Evolutionary conservation across 2,888 invertebrate genomes (phyloP).

Genomic region (Xanthia icteritia): DNA sequence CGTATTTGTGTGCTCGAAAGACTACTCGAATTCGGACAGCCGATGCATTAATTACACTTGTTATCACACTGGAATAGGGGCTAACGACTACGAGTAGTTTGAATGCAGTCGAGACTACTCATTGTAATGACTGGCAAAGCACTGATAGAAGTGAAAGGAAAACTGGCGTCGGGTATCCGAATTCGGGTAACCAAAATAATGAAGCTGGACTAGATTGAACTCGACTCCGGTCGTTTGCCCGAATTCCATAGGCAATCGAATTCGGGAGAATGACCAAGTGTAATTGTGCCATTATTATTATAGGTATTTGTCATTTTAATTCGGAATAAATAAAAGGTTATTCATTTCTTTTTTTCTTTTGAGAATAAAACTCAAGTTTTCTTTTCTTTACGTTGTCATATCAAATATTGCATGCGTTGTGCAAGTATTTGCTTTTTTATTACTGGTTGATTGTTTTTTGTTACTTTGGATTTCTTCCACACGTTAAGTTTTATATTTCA

Average conservation of each 20-base stretch:
- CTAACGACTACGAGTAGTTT: not conserved
- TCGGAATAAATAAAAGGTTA: not conserved
- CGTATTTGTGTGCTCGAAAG: not conserved
- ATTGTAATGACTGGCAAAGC: not conserved
- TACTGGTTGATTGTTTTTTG: too few species aligned
- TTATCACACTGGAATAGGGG: too few species aligned
- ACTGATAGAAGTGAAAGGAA: not conserved
- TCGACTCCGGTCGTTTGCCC: not conserved
- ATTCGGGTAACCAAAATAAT: not conserved
- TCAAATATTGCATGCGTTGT: too few species aligned
- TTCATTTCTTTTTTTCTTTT: not conserved
- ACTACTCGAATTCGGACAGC: too few species aligned
- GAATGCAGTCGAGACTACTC: not conserved
- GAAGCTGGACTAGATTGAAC: not conserved
- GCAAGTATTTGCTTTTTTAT: too few species aligned
- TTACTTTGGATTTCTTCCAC: too few species aligned
- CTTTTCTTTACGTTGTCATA: not conserved
- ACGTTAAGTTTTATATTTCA: too few species aligned
- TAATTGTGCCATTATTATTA: not conserved
- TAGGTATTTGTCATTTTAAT: not conserved
- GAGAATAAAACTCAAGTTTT: not conserved
- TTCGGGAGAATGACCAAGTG: not conserved
- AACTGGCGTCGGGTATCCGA: not conserved
- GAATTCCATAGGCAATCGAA: not conserved
- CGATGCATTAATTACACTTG: too few species aligned